Percentiles rank a stretch among this genome's conserved stretches.
Evolutionary conservation across 2,113 vertebrate genomes (phyloP).

Genomic region (Phalacrocorax pelagicus): DNA sequence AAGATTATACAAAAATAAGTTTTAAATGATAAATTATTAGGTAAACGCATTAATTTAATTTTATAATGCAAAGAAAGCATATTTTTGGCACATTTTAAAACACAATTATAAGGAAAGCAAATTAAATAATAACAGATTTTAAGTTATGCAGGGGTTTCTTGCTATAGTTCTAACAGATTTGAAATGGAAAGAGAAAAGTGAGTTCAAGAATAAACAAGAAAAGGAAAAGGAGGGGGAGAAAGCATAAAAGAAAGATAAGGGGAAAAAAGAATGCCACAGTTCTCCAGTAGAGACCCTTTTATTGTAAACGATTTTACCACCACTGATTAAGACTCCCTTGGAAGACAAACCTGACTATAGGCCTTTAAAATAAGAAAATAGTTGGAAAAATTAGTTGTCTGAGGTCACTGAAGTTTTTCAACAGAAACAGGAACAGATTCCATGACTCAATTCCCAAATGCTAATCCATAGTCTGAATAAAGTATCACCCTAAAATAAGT

Average conservation of each 20-base stretch:
- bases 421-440: background rate
- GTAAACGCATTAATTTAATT: background rate
- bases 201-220: background rate
- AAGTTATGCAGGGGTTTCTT: background rate
- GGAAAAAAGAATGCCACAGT: background rate
- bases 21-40: background rate
- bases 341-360: background rate
- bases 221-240: background rate
- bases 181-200: background rate
- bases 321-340: background rate
- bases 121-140: background rate
- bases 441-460: background rate
- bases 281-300: background rate
- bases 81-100: background rate
- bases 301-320: background rate
- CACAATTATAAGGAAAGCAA: background rate
- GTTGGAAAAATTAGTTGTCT: background rate
- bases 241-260: background rate
- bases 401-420: background rate
- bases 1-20: constrained; percentile 10
- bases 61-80: background rate
- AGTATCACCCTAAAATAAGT: background rate
- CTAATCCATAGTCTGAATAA: background rate
- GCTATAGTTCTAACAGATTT: background rate
- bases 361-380: background rate